Evolutionary conservation across 2,113 vertebrate genomes (phyloP).

Genomic region (Oxygymnocypris stewartii): DNA sequence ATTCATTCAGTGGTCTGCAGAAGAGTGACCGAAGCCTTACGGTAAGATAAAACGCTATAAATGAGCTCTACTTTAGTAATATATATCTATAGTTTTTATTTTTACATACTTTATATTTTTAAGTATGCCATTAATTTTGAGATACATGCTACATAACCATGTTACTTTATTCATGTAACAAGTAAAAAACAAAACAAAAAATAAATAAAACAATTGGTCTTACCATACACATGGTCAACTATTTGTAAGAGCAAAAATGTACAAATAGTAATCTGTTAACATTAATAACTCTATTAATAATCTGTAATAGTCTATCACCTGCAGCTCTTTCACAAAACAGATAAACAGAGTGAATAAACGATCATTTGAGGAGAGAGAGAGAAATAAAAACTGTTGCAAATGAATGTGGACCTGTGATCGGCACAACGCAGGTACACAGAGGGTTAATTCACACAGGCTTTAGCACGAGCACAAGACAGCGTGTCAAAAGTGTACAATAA

Average conservation of each 20-base stretch:
- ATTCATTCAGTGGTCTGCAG: constrained; percentile 46
- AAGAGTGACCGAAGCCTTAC: constrained; percentile 22
- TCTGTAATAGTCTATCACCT: neutral
- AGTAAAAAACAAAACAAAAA: neutral
- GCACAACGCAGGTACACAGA: constrained; percentile 66
- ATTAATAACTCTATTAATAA: neutral
- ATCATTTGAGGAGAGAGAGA: neutral
- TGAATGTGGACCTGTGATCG: constrained; percentile 39
- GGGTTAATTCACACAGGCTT: constrained; percentile 91
- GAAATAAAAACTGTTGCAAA: constrained; percentile 47
- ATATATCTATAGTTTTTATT: too few species aligned
- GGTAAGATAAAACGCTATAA: neutral
- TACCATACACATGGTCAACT: neutral
- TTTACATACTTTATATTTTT: neutral
- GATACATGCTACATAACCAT: neutral
- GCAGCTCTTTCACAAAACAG: neutral
- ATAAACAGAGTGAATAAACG: neutral
- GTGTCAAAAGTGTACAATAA: constrained; percentile 45
- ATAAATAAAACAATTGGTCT: neutral
- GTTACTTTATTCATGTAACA: neutral
- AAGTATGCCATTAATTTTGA: too few species aligned
- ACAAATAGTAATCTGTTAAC: neutral
- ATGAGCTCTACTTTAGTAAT: neutral
- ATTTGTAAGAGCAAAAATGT: neutral
- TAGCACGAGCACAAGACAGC: constrained; percentile 59